Conservation (phyloP, 1,140 invertebrate genomes). For the Apis mellifera region Amel_HAv3.1 CM009941.2:11294001-11294500, state of each 20-base stretch:
- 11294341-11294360: conserved; percentile 25
- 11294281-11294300: conserved; percentile 68
- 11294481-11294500: conserved; percentile 10
- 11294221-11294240: conserved; percentile 57
- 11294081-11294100: conserved; percentile 63
- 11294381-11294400: conserved; percentile 17
- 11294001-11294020: conserved; percentile 28
- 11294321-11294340: conserved; percentile 30
- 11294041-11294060: conserved; percentile 15
- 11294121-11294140: conserved; percentile 66
- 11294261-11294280: conserved; percentile 74
- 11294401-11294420: conserved; percentile 12
- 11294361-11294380: background rate
- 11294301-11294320: conserved; percentile 18
- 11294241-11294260: conserved; percentile 70
- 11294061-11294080: conserved; percentile 13
- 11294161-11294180: conserved; percentile 52
- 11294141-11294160: conserved; percentile 63
- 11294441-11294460: conserved; percentile 30
- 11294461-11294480: conserved; percentile 11
- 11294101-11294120: conserved; percentile 66
- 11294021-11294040: conserved; percentile 29
- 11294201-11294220: conserved; percentile 64
- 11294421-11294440: no score
- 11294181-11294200: conserved; percentile 59